Conservation (phyloP, 2,113 vertebrate genomes). For the Hemiscyllium ocellatum region DNA sequence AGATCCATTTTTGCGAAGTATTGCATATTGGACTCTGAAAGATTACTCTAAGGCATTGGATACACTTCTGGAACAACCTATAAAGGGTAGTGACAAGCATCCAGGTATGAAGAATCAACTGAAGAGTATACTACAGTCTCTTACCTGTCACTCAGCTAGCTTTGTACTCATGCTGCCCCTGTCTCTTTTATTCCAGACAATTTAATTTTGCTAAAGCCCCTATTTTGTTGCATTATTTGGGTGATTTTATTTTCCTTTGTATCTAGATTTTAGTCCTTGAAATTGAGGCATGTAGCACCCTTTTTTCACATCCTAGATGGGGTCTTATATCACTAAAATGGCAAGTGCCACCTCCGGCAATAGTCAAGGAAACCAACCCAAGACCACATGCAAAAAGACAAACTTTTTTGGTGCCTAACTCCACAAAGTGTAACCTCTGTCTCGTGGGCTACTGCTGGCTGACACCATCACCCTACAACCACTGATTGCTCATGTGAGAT, state of each 20-base stretch:
- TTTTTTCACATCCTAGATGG: not conserved
- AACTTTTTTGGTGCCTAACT: not conserved
- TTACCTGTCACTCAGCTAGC: not conserved
- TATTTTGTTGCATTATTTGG: not conserved
- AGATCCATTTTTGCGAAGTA: slow-evolving; percentile 91
- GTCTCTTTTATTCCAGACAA: not conserved
- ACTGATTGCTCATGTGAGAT: not conserved
- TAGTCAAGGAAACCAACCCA: not conserved
- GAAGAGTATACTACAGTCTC: not conserved
- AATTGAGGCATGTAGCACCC: not conserved
- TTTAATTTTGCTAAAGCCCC: too few species aligned
- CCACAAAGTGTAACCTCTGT: not conserved
- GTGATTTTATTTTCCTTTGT: slow-evolving; percentile 28
- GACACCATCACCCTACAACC: not conserved
- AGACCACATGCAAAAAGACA: not conserved
- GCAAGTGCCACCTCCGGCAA: not conserved
- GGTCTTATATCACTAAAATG: not conserved
- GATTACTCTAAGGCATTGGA: slow-evolving; percentile 86
- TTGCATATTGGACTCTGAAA: slow-evolving; percentile 95
- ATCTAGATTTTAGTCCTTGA: not conserved
- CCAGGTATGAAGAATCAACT: slow-evolving; percentile 60
- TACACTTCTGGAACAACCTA: slow-evolving; percentile 85
- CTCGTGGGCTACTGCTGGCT: not conserved
- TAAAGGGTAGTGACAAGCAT: slow-evolving; percentile 84
- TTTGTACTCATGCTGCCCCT: not conserved